phyloP scores from a whole-genome alignment of 1,140 invertebrate genomes.

The Maconellicoccus hirsutus region DNA sequence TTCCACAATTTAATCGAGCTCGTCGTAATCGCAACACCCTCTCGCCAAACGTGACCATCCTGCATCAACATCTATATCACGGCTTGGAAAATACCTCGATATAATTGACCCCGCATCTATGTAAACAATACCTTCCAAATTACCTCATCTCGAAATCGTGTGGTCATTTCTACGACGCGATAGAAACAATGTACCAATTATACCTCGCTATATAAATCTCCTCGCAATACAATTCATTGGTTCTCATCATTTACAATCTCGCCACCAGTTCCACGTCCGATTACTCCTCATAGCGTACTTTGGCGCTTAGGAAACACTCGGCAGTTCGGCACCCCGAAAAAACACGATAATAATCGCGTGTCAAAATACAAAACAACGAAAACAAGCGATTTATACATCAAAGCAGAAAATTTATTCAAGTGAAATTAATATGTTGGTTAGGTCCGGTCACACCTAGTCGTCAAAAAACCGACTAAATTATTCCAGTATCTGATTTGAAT shows the following conservation, averaged over 20 bases:
- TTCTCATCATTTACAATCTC: neutral
- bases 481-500: neutral
- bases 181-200: neutral
- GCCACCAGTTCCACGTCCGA: neutral
- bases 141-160: neutral
- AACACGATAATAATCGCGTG: neutral
- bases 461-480: neutral
- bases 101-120: neutral
- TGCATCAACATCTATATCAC: no score
- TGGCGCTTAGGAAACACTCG: neutral
- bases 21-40: no score
- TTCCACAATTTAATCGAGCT: no score
- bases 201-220: neutral
- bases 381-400: neutral
- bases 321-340: no score
- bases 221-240: neutral
- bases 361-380: no score
- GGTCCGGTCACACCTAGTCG: neutral
- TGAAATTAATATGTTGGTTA: neutral
- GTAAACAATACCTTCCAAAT: neutral
- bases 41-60: no score
- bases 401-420: neutral
- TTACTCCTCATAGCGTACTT: no score
- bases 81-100: neutral
- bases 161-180: neutral